Base-by-base conservation (phyloP, 2,888 invertebrate genomes). In the Malacosoma neustria region DNA sequence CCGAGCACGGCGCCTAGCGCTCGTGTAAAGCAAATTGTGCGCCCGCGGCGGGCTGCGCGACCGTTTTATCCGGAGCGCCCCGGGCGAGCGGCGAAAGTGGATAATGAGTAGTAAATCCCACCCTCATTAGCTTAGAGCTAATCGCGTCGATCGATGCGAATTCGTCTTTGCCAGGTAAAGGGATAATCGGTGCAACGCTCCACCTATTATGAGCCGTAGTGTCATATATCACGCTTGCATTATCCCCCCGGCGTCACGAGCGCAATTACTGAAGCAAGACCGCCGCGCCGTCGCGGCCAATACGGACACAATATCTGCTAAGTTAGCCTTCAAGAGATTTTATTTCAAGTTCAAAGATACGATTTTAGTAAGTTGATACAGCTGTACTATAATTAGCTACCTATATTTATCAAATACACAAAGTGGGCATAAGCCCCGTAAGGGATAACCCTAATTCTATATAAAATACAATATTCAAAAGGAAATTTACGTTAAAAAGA, bases 171-270 rank as follows among this genome's bases (percentile, higher is more conserved):
- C 65, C 61, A 55, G 61, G 75, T 72, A 79, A 80, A 79, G 74
- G 79, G 77, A 82, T 82, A 82, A 85, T 81, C 81, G 77, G 61
- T 63, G 67, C 69, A 56, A 66, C 61, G 61, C 58, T 60, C 67
- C 51, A 60, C 62, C 72, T 80, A 80, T 80, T 82, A 84, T 84
- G 82, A 85, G 76, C 69, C 66, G 71, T 70, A 72, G 79, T 74
- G 76, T 75, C 81, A 84, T 85, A 85, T 81, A 85, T 82, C 84
- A 84, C 82, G 75, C 64, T 66, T 71, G 76, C 62, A 76, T 73
- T 76, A 74, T 59, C 64, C 62, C 82, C 57, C 72, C 71, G 80
- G 80, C 80, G 75, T 67, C 67, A 73, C 71, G 74, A 67, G 61
- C 65, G 71, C 80, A 77, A 81, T 82, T 81, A 82, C 75, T 53